These are phyloP conservation scores for Drosophila mimica DNA, from an alignment of 2,888 invertebrate genomes.

Conservation along the genomic window DNA sequence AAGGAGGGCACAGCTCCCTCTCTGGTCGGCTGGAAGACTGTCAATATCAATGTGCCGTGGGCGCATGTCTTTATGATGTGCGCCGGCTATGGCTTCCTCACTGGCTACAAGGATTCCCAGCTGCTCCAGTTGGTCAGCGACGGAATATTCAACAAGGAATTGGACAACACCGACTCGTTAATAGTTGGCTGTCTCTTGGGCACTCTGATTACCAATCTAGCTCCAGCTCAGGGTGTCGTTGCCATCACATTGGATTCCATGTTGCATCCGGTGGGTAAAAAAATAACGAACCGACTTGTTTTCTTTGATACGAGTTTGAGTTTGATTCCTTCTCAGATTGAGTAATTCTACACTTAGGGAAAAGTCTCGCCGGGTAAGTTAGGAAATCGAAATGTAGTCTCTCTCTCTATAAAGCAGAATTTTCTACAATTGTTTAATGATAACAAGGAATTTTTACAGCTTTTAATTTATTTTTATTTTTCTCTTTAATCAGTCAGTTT, in stretches of 20 bases:
- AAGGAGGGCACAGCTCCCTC: constrained; percentile 33
- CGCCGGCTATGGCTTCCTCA: constrained; percentile 17
- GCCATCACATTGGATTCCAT: neutral
- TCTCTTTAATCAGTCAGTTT: no score
- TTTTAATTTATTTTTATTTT: no score
- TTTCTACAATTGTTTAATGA: no score
- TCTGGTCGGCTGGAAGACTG: constrained; percentile 53
- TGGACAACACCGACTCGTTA: fast-evolving
- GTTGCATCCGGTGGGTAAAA: constrained; percentile 26
- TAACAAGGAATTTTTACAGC: no score
- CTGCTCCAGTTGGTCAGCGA: constrained; percentile 12
- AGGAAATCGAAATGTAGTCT: no score
- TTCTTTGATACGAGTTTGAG: no score
- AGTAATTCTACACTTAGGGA: no score
- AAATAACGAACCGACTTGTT: no score
- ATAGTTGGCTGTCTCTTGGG: constrained; percentile 11
- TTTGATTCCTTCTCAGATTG: no score
- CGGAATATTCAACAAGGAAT: neutral
- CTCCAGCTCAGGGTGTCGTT: constrained; percentile 34
- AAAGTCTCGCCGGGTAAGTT: no score
- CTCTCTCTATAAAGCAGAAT: no score
- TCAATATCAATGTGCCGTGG: constrained; percentile 47
- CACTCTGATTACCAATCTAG: constrained; percentile 18
- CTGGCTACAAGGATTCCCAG: constrained; percentile 8
- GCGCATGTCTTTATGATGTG: constrained; percentile 55